A percentile compares a stretch with the other conserved stretches of the same genome.
These are phyloP conservation scores for Grallaria varia DNA, from an alignment of 2,113 vertebrate genomes.

Conservation along the genomic window DNA sequence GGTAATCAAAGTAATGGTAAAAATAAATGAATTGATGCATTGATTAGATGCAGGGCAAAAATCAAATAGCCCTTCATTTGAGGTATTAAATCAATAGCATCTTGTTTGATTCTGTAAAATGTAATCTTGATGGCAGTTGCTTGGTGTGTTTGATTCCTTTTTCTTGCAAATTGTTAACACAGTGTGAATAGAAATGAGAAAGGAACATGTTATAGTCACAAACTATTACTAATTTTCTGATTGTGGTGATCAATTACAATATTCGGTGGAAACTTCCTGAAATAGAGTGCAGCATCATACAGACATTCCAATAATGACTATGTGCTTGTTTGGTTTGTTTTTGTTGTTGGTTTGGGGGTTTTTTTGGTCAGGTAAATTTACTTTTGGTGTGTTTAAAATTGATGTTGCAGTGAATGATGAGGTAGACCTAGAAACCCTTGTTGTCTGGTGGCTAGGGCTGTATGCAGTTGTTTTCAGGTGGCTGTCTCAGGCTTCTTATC, in stretches of 20 bases:
- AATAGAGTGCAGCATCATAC: background rate
- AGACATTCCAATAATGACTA: background rate
- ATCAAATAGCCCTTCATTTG: background rate
- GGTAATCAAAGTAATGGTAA: background rate
- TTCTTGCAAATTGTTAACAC: slow-evolving; percentile 17
- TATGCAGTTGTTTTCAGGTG: slow-evolving; percentile 3
- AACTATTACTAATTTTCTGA: background rate
- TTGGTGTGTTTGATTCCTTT: slow-evolving; percentile 14
- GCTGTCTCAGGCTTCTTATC: slow-evolving; percentile 24
- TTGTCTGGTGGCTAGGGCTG: background rate
- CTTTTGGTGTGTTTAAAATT: background rate
- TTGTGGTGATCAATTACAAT: background rate
- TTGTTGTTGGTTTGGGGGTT: background rate
- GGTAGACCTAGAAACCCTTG: background rate
- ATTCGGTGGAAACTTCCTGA: background rate
- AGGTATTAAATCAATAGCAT: background rate
- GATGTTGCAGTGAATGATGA: slow-evolving; percentile 26
- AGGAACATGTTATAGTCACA: background rate
- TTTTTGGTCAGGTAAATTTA: background rate
- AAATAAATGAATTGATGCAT: background rate
- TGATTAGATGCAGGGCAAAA: background rate
- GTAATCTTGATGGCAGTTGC: background rate
- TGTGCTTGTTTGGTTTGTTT: background rate
- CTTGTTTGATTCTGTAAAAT: slow-evolving; percentile 44
- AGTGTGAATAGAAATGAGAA: background rate